Evolutionary conservation across 1,140 invertebrate genomes (phyloP), one percentile per base, ranked within the genome.

Genomic region (Cotesia typhae): DNA sequence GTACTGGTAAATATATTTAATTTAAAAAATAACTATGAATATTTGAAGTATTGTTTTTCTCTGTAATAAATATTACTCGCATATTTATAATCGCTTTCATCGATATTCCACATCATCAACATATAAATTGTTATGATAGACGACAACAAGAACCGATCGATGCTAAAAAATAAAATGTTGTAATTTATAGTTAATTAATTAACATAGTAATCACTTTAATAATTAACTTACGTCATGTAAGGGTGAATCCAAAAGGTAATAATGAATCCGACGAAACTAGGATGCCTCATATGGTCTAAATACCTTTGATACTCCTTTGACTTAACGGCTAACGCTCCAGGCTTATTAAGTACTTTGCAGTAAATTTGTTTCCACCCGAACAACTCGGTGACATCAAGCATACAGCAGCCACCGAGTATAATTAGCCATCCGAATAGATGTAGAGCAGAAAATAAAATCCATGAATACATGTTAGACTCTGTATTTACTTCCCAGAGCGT

Each of bases 381-480:
- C 1, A 92, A 77, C 76, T 92, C 90, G 9, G 87, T 84, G 7
- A 91, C 84, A 81, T 92, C 90, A 86, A 91, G 88, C 79, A 90
- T 89, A 14, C 91, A 79, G 73, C 88, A 89, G 3, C 90, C 90
- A 69, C 89, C 87, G 76, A 90, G 91, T 63, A 92, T 88, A n/a
- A 91, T 81, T 17, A 86, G 78, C 91, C 91, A 92, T 38, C 86
- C 86, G n/a, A 89, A 36, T 3, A 81, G 70, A 77, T 92, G 90
- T 14, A 88, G 75, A 4, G 81, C 70, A 4, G 83, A 78, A 75
- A 89, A 90, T 6, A 85, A 66, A 73, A 85, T 83, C 85, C 85
- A 89, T 4, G 88, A 47, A 57, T 78, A 75, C 60, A 81, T 75
- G 74, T 80, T 86, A 3, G 81, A 73, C 9, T 76, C 73, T 1